Evolutionary conservation across 2,888 invertebrate genomes (phyloP).

Genomic region (Drosophila meridiana): DNA sequence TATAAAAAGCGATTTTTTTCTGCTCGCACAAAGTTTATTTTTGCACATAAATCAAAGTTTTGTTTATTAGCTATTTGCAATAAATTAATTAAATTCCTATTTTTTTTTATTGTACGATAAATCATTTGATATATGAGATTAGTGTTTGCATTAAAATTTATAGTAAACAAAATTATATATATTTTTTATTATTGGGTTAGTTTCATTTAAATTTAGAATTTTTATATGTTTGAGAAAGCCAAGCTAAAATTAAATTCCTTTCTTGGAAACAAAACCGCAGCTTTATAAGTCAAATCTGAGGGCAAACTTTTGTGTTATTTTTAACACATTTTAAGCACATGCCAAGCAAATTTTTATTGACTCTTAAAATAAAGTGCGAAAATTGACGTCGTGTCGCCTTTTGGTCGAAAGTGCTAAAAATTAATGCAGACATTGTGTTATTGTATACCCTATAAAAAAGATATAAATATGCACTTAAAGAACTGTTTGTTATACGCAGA

Average conservation of each 20-base stretch:
- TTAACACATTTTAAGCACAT: not conserved
- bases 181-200: not conserved
- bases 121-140: not conserved
- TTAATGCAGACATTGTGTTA: no score
- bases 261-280: not conserved
- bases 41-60: not conserved
- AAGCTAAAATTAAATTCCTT: not conserved
- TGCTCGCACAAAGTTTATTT: not conserved
- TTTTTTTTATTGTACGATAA: not conserved
- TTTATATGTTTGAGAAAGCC: not conserved
- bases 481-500: no score
- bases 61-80: not conserved
- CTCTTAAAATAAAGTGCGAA: conserved; percentile 2
- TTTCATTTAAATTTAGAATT: not conserved
- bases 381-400: not conserved
- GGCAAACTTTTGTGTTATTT: not conserved
- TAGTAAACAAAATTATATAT: no score
- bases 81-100: conserved; percentile 9
- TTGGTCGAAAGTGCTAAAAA: not conserved
- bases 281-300: not conserved
- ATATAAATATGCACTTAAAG: not conserved
- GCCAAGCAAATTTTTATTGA: not conserved
- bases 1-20: not conserved
- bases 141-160: not conserved
- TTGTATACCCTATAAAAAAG: not conserved